phyloP scores from a whole-genome alignment of 2,113 vertebrate species.

The Rallus limicola region DNA sequence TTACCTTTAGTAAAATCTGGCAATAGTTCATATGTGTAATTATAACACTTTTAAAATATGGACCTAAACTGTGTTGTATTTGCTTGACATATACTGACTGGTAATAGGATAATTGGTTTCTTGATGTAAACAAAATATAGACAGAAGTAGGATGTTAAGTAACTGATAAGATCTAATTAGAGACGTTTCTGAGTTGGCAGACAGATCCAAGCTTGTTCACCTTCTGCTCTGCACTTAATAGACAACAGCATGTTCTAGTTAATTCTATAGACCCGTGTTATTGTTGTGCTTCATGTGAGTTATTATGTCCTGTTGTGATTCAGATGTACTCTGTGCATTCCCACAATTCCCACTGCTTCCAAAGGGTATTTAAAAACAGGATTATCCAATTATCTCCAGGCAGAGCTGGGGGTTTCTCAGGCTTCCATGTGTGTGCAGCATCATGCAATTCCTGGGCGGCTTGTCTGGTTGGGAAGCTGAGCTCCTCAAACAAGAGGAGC shows the following conservation, averaged over 20 bases:
- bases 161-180: slow-evolving; percentile 28
- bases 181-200: neutral
- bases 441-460: rapidly evolving
- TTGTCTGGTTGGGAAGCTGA: neutral
- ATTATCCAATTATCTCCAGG: neutral
- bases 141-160: slow-evolving; percentile 8
- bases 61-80: neutral
- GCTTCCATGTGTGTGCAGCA: neutral
- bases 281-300: neutral
- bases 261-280: neutral
- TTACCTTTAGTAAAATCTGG: neutral
- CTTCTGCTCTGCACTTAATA: slow-evolving; percentile 30
- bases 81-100: neutral
- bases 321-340: neutral
- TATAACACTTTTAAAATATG: neutral
- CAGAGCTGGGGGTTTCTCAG: neutral
- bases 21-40: neutral
- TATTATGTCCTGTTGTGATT: neutral
- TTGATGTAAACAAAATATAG: slow-evolving; percentile 34
- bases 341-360: neutral
- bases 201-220: neutral
- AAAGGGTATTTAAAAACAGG: neutral
- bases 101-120: slow-evolving; percentile 28
- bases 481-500: neutral
- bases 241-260: neutral